phyloP scores from a whole-genome alignment of 2,888 invertebrate species.

The Trichogramma evanescens region DNA sequence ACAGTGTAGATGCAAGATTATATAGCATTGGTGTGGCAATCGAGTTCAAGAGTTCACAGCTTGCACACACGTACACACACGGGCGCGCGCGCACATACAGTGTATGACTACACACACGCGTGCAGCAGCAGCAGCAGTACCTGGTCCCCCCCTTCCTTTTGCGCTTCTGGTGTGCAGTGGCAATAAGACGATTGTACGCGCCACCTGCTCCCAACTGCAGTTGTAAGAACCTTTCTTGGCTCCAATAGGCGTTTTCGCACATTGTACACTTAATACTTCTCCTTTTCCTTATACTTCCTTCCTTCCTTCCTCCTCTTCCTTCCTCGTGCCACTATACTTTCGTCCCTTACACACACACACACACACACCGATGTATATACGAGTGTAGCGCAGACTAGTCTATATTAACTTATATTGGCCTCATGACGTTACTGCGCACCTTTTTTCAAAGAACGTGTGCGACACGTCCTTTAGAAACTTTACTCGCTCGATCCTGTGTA shows the following conservation, averaged over 20 bases:
- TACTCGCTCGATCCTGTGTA: too few species aligned
- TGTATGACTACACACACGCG: too few species aligned
- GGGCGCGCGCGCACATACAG: too few species aligned
- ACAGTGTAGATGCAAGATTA: too few species aligned
- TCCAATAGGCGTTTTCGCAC: conserved; percentile 18
- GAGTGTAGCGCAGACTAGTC: too few species aligned
- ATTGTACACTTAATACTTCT: conserved; percentile 14
- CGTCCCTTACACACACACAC: neutral
- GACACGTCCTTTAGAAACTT: too few species aligned
- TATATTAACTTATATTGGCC: too few species aligned
- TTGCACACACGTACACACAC: neutral
- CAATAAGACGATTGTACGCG: conserved; percentile 36
- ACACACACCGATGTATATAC: neutral
- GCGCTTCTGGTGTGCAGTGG: conserved; percentile 11
- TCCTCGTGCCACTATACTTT: conserved; percentile 4
- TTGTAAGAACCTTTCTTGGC: conserved; percentile 32
- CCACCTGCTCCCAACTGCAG: conserved; percentile 40
- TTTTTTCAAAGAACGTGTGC: too few species aligned
- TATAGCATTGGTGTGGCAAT: conserved; percentile 2
- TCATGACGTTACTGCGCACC: too few species aligned
- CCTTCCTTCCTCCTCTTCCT: conserved; percentile 2
- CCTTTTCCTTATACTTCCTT: neutral
- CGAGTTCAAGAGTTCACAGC: conserved; percentile 20
- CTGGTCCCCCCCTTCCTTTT: too few species aligned
- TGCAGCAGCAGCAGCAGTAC: too few species aligned